Base-by-base conservation (phyloP, 2,797 vertebrate genomes). In the Danio kyathit region DNA sequence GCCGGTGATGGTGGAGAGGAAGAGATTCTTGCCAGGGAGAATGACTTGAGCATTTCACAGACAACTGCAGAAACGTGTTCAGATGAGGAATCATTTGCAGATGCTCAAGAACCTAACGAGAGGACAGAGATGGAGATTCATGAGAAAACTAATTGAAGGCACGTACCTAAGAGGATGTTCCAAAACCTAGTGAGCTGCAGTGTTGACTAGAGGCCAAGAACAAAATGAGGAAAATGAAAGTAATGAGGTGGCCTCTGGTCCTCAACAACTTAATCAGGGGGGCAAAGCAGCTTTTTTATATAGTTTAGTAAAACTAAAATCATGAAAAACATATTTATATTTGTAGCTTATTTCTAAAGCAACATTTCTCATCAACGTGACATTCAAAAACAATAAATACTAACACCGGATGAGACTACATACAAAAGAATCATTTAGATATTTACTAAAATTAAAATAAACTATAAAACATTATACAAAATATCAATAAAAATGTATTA, bases 141-240 rank as follows among this genome's bases (percentile, higher is more conserved):
- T 14, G 81, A 91, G 73, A 92, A 93, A 86, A 85, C 67, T 0
- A 91, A 93, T 85, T 94, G 86, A 93, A 52, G 40, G n/a, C 51
- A 17, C 17, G 44, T 14, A 41, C 38, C 5, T 21, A 38, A 9
- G 65, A 46, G 43, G 49, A 44, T 70, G 76, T 78, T 60, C 21
- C 67, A 79, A 61, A 79, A 54, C 67, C 67, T 44, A 79, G 67
- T 61, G 11, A 70, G 11, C 29, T 38, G 61, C 61, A 40, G 48
- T 49, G 57, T 44, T 46, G n/a, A 43, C 29, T 64, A n/a, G 29
- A 19, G 40, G 9, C 61, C 14, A 57, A 14, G 17, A 8, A 66
- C n/a, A 44, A 66, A 66, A 66, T 29, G 29, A 41, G 16, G 52
- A 41, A 1, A 54, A 70, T n/a, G 10, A 70, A 71, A 70, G 29